Base-by-base conservation (phyloP, 2,888 invertebrate genomes). In the Trichogramma dendrolimi region DNA sequence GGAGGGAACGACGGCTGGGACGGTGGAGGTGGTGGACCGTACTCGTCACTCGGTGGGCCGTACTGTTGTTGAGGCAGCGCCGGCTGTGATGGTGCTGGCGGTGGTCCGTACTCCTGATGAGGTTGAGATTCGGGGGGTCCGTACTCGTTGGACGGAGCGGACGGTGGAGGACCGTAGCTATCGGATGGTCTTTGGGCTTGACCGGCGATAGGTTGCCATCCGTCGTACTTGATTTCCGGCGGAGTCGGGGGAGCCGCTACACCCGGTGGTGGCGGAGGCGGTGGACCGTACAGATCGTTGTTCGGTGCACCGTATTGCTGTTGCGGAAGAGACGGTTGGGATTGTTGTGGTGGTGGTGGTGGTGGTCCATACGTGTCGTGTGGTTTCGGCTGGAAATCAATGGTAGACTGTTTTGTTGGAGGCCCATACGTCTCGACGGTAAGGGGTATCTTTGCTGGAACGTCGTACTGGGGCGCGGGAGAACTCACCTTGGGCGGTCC, bases 191-290 rank as follows among this genome's bases (percentile, higher is more conserved):
- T 11, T 39, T 44, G 51, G 10, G 70, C 69, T 41, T 79, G 69
- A 1, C 91, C 90, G 6, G 91, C 87, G 63, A 92, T 92, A 27
- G 92, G 92, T 73, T 88, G 90, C 92, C 92, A 92, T 40, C 92
- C 92, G 69, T 92, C 92, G 72, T 92, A 92, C 57, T 89, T 82
- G 43, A 91, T 86, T 73, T 87, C 85, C 5, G 90, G 86, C 5
- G 88, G 89, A 1, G 89, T 89, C 1, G 90, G 89, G 0, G 90
- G 89, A 0, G 88, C 89, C 48, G 87, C 87, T 1, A 85, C 85
- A 40, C 89, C 88, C 1, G 87, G 87, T 68, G 86, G 86, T 1
- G 87, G 87, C 1, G 86, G 85, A 49, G 83, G 83, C 0, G 84
- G 84, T 4, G 86, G 86, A 4, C 86, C 85, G 66, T 85, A 85